Conservation (phyloP, 2,888 invertebrate species). For the Gastrophysa polygoni region DNA sequence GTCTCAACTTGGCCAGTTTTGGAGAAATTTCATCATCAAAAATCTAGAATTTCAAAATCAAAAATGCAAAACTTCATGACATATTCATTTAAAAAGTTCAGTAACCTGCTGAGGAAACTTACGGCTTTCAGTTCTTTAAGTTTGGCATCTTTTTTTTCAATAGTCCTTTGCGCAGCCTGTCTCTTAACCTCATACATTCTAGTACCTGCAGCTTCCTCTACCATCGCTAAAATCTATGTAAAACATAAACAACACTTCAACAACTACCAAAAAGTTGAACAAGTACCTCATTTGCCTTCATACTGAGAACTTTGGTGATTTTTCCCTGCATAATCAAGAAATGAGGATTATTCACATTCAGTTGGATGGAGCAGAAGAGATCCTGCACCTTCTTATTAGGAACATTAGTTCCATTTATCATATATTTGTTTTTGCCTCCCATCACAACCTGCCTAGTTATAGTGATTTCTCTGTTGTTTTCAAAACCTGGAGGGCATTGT, state of each 20-base stretch:
- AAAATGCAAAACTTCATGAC: too few relatives aligned
- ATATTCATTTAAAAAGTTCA: too few relatives aligned
- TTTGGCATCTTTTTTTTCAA: slow-evolving; percentile 92
- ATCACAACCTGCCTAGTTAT: slow-evolving; percentile 90
- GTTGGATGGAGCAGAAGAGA: slow-evolving; percentile 93
- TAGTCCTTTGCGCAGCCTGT: slow-evolving; percentile 81
- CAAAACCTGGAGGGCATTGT: slow-evolving; percentile 90
- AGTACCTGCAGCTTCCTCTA: slow-evolving; percentile 98
- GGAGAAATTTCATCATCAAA: slow-evolving; percentile 89
- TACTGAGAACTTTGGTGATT: slow-evolving; percentile 97
- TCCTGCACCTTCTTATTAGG: slow-evolving; percentile 91
- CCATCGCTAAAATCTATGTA: slow-evolving; percentile 86
- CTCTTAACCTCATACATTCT: slow-evolving; percentile 96
- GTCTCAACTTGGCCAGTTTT: slow-evolving; percentile 80
- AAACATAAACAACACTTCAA: slow-evolving; percentile 7
- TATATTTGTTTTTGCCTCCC: slow-evolving; percentile 89
- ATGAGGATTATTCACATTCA: slow-evolving; percentile 99
- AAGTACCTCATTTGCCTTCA: slow-evolving; percentile 94
- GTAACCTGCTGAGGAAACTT: too few relatives aligned
- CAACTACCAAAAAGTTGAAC: slow-evolving; percentile 2
- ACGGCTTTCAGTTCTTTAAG: slow-evolving; percentile 72
- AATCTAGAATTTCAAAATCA: slow-evolving; percentile 58
- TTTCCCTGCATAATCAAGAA: slow-evolving; percentile 99
- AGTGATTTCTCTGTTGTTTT: slow-evolving; percentile 87
- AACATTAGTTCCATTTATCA: slow-evolving; percentile 91